Percentiles rank a stretch among this genome's conserved stretches.
Conservation (phyloP, 2,797 vertebrate genomes). For the Bufotes viridis region DNA sequence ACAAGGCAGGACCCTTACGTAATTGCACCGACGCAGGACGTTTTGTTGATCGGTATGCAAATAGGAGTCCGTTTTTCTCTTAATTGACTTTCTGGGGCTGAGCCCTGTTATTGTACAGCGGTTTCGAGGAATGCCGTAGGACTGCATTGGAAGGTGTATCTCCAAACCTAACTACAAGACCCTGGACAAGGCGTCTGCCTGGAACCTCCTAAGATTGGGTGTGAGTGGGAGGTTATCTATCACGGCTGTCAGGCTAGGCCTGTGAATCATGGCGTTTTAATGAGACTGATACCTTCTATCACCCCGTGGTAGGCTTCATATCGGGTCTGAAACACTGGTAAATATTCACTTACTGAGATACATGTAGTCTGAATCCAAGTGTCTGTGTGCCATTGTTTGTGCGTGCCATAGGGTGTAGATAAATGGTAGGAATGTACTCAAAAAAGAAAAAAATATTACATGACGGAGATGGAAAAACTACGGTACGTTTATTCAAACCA, state of each 20-base stretch:
- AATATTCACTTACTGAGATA: not conserved
- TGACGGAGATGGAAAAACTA: no score
- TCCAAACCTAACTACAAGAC: slow-evolving; percentile 5
- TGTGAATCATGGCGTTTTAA: not conserved
- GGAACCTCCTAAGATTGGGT: slow-evolving; percentile 38
- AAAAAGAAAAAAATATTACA: no score
- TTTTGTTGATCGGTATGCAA: not conserved
- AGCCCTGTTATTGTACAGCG: slow-evolving; percentile 6
- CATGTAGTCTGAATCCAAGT: not conserved
- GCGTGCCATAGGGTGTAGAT: no score
- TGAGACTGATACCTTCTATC: slow-evolving; percentile 7
- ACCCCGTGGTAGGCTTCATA: not conserved
- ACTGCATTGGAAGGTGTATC: slow-evolving; percentile 43
- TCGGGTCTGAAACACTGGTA: not conserved
- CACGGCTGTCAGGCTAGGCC: not conserved
- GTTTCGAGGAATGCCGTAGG: slow-evolving; percentile 40
- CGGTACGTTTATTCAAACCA: no score
- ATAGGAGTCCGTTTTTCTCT: not conserved
- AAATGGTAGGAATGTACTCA: no score
- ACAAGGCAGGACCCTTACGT: not conserved
- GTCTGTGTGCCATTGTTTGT: not conserved
- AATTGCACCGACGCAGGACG: not conserved
- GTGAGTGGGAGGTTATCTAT: slow-evolving; percentile 32
- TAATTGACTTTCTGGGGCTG: slow-evolving; percentile 18
- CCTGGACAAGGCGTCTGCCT: slow-evolving; percentile 13